phyloP scores from a whole-genome alignment of 2,113 vertebrate genomes.

The Dipodomys merriami region DNA sequence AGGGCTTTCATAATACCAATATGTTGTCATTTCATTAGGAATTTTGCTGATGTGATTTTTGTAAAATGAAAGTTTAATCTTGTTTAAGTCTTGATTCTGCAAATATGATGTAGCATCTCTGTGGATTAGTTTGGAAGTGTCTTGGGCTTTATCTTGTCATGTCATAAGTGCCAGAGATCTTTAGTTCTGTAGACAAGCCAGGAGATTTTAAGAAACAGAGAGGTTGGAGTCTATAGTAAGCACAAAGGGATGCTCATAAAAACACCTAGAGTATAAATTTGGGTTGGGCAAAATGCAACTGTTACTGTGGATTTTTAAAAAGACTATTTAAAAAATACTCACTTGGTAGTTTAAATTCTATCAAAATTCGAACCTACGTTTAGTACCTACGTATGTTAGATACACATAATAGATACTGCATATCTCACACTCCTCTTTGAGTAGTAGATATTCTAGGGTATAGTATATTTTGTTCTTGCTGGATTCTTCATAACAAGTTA shows the following conservation, averaged over 20 bases:
- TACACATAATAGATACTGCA: background rate
- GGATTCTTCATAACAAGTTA: slow-evolving; percentile 7
- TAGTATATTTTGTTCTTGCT: background rate
- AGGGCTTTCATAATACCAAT: background rate
- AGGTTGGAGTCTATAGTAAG: background rate
- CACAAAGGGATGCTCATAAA: background rate
- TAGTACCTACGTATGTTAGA: background rate
- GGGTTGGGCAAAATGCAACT: background rate
- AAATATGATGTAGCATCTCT: background rate
- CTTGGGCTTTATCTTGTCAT: background rate
- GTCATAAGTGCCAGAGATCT: background rate
- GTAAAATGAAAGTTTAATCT: slow-evolving; percentile 13
- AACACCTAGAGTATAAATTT: background rate
- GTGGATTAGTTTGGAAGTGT: background rate
- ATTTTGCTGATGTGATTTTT: slow-evolving; percentile 20
- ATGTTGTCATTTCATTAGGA: background rate
- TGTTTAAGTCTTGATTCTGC: background rate
- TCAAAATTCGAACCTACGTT: slow-evolving; percentile 15
- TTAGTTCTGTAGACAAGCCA: background rate
- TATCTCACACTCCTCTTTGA: background rate
- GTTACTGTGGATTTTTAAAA: background rate
- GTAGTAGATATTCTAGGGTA: background rate
- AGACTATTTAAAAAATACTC: background rate
- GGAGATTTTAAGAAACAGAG: background rate
- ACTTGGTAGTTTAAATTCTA: background rate